phyloP scores from a whole-genome alignment of 2,113 vertebrate genomes.

The Stegastes partitus region DNA sequence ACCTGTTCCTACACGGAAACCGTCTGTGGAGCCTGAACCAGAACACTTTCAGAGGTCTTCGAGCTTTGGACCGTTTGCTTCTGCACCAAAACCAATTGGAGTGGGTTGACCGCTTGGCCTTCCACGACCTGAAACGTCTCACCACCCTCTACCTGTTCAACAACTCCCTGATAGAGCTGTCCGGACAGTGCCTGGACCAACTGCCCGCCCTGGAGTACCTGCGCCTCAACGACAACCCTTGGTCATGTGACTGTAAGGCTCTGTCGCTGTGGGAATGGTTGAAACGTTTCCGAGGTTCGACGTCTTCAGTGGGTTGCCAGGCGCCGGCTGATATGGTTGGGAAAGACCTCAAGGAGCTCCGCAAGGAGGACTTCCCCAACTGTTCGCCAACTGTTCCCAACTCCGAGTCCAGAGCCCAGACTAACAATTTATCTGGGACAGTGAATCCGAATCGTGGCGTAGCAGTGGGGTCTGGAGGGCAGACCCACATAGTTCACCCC shows the following conservation, averaged over 20 bases:
- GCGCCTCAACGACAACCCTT: constrained; percentile 96
- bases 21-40: constrained; percentile 95
- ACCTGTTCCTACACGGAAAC: constrained; percentile 98
- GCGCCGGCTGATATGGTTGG: constrained; percentile 86
- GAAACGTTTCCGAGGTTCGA: constrained; percentile 93
- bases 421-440: constrained; percentile 89
- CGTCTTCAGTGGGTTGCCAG: constrained; percentile 90
- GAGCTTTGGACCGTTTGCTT: constrained; percentile 94
- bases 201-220: constrained; percentile 95
- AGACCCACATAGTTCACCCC: constrained; percentile 85
- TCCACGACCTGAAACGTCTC: constrained; percentile 95
- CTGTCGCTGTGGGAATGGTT: constrained; percentile 97
- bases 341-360: constrained; percentile 92
- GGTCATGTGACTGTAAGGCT: constrained; percentile 95
- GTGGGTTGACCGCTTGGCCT: constrained; percentile 93
- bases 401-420: constrained; percentile 93
- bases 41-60: constrained; percentile 94
- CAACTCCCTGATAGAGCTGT: constrained; percentile 93
- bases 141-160: constrained; percentile 98
- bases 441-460: constrained; percentile 87
- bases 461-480: constrained; percentile 85
- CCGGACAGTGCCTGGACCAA: constrained; percentile 91
- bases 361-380: constrained; percentile 89
- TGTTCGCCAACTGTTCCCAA: constrained; percentile 84
- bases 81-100: constrained; percentile 97